Evolutionary conservation across 1,140 invertebrate species (phyloP).

Genomic region (Psilanteris sp.): DNA sequence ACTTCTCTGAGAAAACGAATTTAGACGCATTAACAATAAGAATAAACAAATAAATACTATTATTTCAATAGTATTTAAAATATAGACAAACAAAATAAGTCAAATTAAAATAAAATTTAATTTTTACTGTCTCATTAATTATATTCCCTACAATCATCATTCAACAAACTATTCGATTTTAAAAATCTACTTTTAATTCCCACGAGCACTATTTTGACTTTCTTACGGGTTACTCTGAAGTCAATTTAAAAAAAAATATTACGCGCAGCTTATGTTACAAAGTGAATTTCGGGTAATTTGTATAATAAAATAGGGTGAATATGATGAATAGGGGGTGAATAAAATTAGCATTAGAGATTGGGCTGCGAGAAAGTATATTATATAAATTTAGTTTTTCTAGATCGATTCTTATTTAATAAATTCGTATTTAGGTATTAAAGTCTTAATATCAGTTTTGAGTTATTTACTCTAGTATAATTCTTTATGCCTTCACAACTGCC

Average conservation of each 20-base stretch:
- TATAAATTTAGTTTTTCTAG: conserved; percentile 42
- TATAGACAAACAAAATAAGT: too few relatives aligned
- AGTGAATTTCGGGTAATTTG: conserved; percentile 50
- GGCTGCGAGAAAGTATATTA: conserved; percentile 25
- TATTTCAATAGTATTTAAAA: too few relatives aligned
- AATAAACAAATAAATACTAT: too few relatives aligned
- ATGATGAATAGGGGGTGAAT: conserved; percentile 56
- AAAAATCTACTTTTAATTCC: conserved; percentile 33
- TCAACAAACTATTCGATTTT: conserved; percentile 15
- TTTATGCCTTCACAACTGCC: too few relatives aligned
- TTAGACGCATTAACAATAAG: too few relatives aligned
- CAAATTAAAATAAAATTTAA: too few relatives aligned
- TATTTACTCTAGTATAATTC: neutral
- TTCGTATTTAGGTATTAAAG: conserved; percentile 10
- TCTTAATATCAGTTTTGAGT: conserved; percentile 36
- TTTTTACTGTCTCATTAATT: too few relatives aligned
- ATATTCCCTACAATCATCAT: too few relatives aligned
- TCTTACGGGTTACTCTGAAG: neutral
- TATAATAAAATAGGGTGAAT: conserved; percentile 54
- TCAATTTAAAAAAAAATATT: conserved; percentile 58
- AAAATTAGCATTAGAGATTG: conserved; percentile 51
- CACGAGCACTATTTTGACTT: conserved; percentile 11
- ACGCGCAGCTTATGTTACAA: conserved; percentile 23
- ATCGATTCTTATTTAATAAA: conserved; percentile 46
- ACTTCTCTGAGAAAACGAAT: too few relatives aligned